Evolutionary conservation across 1,140 invertebrate genomes (phyloP).

Genomic region (Zaprionus ghesquierei): DNA sequence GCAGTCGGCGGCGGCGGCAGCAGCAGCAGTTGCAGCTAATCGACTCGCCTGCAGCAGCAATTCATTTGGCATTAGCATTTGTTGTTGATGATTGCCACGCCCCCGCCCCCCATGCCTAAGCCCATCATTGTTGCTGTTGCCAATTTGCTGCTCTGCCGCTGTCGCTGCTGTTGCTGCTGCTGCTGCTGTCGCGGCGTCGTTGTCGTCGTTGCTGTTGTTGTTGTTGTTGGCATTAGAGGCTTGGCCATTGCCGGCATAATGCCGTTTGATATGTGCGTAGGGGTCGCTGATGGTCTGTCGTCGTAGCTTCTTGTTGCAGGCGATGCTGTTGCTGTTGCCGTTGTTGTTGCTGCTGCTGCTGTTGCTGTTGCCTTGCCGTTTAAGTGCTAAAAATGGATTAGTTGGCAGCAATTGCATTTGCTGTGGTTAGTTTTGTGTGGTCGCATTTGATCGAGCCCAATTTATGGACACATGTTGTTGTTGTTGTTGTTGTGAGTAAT

Average conservation of each 20-base stretch:
- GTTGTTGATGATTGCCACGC: slow-evolving; percentile 58
- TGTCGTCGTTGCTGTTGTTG: slow-evolving; percentile 28
- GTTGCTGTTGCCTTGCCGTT: slow-evolving; percentile 37
- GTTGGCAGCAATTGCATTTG: slow-evolving; percentile 50
- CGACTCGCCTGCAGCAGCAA: slow-evolving; percentile 47
- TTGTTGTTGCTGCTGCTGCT: slow-evolving; percentile 9
- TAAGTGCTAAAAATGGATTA: slow-evolving; percentile 79
- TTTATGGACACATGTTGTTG: slow-evolving; percentile 30
- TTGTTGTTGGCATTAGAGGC: slow-evolving; percentile 43
- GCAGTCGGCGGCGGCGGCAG: slow-evolving; percentile 13
- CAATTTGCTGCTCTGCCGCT: slow-evolving; percentile 44
- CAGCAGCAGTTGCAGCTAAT: slow-evolving; percentile 26
- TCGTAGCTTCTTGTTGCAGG: slow-evolving; percentile 61
- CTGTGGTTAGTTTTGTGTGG: slow-evolving; percentile 53
- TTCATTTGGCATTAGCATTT: slow-evolving; percentile 67
- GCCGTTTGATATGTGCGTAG: slow-evolving; percentile 69
- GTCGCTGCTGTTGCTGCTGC: slow-evolving; percentile 36
- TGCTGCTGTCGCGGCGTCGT: slow-evolving; percentile 39
- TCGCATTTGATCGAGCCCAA: slow-evolving; percentile 19
- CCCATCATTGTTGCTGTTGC: slow-evolving; percentile 36
- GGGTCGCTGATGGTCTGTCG: slow-evolving; percentile 77
- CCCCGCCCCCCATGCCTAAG: slow-evolving; percentile 10
- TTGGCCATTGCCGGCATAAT: slow-evolving; percentile 47
- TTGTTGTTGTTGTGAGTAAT: slow-evolving; percentile 34
- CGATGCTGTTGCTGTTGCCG: slow-evolving; percentile 26